Conservation (phyloP, 2,888 invertebrate species). For the Druceiella hillmani region DNA sequence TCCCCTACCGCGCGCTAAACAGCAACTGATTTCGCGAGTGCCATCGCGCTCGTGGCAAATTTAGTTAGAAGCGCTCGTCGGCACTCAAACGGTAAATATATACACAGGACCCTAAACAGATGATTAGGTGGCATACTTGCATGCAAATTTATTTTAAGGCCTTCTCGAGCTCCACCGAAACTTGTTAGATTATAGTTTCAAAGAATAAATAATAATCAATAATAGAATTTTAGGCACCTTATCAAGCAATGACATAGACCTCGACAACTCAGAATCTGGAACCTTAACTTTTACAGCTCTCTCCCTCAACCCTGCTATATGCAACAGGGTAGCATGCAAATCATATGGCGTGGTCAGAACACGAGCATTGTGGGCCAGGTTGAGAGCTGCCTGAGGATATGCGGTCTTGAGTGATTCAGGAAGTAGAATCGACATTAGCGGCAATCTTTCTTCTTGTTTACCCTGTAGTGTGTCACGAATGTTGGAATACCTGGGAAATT, state of each 20-base stretch:
- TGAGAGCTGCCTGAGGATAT: slow-evolving; percentile 55
- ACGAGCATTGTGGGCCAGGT: slow-evolving; percentile 59
- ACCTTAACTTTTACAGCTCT: slow-evolving; percentile 36
- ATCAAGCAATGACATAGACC: slow-evolving; percentile 58
- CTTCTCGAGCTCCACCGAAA: too few relatives aligned
- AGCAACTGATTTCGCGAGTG: too few relatives aligned
- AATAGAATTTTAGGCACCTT: slow-evolving; percentile 38
- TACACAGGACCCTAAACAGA: too few relatives aligned
- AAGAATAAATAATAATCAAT: neutral
- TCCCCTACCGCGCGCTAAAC: too few relatives aligned
- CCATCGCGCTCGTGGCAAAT: too few relatives aligned
- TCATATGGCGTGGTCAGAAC: slow-evolving; percentile 85
- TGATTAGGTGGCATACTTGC: too few relatives aligned
- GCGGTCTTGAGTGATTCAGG: slow-evolving; percentile 62
- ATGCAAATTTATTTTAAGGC: too few relatives aligned
- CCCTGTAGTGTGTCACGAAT: slow-evolving; percentile 85
- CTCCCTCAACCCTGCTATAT: slow-evolving; percentile 52
- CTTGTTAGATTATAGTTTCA: too few relatives aligned
- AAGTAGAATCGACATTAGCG: slow-evolving; percentile 76
- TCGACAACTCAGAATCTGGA: slow-evolving; percentile 45
- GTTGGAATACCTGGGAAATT: slow-evolving; percentile 61
- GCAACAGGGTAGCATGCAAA: slow-evolving; percentile 72
- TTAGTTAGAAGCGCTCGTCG: too few relatives aligned
- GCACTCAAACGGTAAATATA: too few relatives aligned
- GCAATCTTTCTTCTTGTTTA: slow-evolving; percentile 85